A percentile compares a stretch with the other conserved stretches of the same genome.
phyloP scores from a whole-genome alignment of 2,113 vertebrate genomes.

The Oncorhynchus clarkii region DNA sequence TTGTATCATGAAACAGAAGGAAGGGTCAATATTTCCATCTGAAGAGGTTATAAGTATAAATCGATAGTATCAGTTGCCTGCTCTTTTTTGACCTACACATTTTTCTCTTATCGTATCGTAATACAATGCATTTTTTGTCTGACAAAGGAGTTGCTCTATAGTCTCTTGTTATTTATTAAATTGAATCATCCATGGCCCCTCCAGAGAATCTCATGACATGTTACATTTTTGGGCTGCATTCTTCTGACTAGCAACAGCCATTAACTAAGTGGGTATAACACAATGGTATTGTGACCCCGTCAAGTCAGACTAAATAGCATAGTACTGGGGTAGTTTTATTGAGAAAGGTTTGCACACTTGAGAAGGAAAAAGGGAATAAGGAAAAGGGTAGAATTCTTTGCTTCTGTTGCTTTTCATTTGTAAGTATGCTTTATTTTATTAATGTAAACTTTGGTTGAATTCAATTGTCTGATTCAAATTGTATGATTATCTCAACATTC shows the following conservation, averaged over 20 bases:
- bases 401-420: too few relatives aligned
- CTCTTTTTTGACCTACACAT: not conserved
- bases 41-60: conserved; percentile 55
- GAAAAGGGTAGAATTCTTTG: too few relatives aligned
- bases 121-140: not conserved
- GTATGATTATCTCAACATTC: not conserved
- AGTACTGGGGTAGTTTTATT: too few relatives aligned
- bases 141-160: too few relatives aligned
- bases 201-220: conserved; percentile 70
- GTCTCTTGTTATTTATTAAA: too few relatives aligned
- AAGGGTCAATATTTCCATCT: conserved; percentile 43
- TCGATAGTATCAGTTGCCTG: conserved; percentile 5
- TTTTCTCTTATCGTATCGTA: not conserved
- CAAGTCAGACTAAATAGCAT: too few relatives aligned
- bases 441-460: too few relatives aligned
- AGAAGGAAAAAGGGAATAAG: too few relatives aligned
- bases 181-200: conserved; percentile 45
- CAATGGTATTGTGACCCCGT: not conserved
- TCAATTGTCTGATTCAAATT: not conserved
- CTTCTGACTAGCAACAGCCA: conserved; percentile 37
- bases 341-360: too few relatives aligned
- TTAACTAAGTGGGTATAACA: not conserved
- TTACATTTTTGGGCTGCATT: conserved; percentile 47
- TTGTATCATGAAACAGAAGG: conserved; percentile 10
- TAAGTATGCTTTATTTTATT: too few relatives aligned